Evolutionary conservation across 2,888 invertebrate genomes (phyloP), one percentile per base, ranked within the genome.

Genomic region (Anaspis maculata): DNA sequence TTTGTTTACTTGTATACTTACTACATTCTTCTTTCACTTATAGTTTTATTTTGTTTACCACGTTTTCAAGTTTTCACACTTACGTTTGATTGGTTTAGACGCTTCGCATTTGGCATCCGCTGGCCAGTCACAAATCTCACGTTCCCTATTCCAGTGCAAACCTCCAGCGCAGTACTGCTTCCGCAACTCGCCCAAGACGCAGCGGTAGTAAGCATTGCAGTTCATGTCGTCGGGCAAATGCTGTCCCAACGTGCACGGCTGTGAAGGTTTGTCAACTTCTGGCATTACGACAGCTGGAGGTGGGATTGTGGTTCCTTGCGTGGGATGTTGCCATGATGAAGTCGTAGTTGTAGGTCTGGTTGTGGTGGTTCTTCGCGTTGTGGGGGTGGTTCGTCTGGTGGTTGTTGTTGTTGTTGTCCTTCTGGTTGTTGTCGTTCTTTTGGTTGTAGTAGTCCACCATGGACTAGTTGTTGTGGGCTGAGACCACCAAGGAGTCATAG

Each of bases 71-170:
- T n/a, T n/a, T n/a, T n/a, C n/a, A 25, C 1, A 45, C 54, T 58
- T 57, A 62, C 64, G 47, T 45, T 49, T 49, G 38, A 49, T 47
- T 43, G 48, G n/a, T n/a, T n/a, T n/a, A n/a, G n/a, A n/a, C n/a
- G n/a, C 48, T 40, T 62, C 65, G 55, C 89, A 89, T 48, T 79
- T 77, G 1, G 85, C 86, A 19, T 70, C 70, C 25, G 68, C 69
- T 1, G 88, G 88, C 89, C 88, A 89, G 58, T 89, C 88, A 52
- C 89, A 89, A 24, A 80, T 71, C 23, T 72, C 72, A 28, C 70
- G 69, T 1, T 68, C 54, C 13, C 69, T 64, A 46, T 86, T 83
- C 87, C 87, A 90, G 57, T 88, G 86, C 25, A 89, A 62, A 3
- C 86, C 86, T 0, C 82, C 79, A 0, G 87, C 82, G 54, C 89